Evolutionary conservation across 2,888 invertebrate genomes (phyloP).

Genomic region (Philonicus albiceps): DNA sequence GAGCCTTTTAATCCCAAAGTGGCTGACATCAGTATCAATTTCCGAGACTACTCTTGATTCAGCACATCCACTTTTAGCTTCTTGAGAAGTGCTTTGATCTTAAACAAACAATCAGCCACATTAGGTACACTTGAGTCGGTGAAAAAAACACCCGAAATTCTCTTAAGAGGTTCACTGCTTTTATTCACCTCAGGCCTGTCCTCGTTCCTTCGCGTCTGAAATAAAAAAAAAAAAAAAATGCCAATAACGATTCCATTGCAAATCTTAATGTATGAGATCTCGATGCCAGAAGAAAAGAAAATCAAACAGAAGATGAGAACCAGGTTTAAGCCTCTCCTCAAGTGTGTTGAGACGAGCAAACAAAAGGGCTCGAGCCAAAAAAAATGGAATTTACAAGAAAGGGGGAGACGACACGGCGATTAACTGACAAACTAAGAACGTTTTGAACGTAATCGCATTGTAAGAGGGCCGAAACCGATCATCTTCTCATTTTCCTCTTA

Average conservation of each 20-base stretch:
- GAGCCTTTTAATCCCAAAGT: not conserved
- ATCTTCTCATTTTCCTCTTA: conserved; percentile 31
- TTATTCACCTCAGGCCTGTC: not conserved
- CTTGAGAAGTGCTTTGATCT: conserved; percentile 12
- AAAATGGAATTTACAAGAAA: not conserved
- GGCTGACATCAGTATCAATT: conserved; percentile 15
- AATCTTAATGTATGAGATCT: not conserved
- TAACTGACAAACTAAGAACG: conserved; percentile 16
- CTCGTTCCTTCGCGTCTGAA: not conserved
- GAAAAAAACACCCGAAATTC: not conserved
- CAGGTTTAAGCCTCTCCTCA: not conserved
- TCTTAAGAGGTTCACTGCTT: not conserved
- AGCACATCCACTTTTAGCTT: conserved; percentile 4
- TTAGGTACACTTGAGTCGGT: not conserved
- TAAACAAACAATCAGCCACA: conserved; percentile 12
- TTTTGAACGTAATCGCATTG: conserved; percentile 18
- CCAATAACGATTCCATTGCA: not conserved
- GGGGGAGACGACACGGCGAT: conserved; percentile 24
- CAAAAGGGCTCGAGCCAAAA: not conserved
- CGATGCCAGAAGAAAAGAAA: not conserved
- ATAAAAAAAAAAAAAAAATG: not conserved
- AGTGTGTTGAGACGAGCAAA: not conserved
- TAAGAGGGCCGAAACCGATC: not conserved
- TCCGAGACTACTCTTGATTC: conserved; percentile 7
- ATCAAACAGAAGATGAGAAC: not conserved